phyloP scores from a whole-genome alignment of 2,797 vertebrate species.

The Anabacerthia variegaticeps region DNA sequence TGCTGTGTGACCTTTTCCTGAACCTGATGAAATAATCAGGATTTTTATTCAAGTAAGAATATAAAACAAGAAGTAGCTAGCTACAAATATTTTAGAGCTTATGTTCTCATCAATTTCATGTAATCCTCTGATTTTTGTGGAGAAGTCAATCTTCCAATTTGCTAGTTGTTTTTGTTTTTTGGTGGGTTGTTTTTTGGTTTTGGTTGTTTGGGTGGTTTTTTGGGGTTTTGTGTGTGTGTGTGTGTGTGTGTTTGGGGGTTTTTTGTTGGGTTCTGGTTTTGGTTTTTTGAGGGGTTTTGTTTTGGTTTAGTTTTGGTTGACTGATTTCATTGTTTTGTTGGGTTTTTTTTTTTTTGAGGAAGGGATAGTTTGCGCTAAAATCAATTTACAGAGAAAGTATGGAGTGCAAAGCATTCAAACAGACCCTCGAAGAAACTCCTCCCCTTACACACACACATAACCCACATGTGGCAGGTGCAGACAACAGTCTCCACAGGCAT shows the following conservation, averaged over 20 bases:
- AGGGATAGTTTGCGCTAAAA: neutral
- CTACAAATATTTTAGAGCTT: neutral
- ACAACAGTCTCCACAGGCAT: neutral
- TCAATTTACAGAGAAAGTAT: neutral
- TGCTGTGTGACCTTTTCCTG: neutral
- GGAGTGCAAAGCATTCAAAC: neutral
- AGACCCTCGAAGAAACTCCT: neutral
- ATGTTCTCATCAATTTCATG: neutral
- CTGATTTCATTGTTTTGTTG: neutral
- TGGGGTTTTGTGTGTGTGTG: too few relatives aligned
- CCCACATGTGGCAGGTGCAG: neutral
- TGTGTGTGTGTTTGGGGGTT: too few relatives aligned
- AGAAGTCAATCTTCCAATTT: neutral
- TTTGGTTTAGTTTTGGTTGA: too few relatives aligned
- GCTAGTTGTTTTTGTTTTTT: rapidly evolving
- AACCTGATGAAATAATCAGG: conserved; percentile 18
- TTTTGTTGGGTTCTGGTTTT: neutral
- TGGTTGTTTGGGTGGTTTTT: too few relatives aligned
- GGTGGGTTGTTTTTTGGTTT: too few relatives aligned
- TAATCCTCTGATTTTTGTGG: neutral
- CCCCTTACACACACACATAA: rapidly evolving
- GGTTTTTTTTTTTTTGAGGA: neutral
- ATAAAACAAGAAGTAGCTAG: neutral
- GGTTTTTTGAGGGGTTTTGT: neutral
- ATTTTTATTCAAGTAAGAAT: conserved; percentile 11